Evolutionary conservation across 2,797 vertebrate species (phyloP), one percentile per base, ranked within the genome.

Genomic region (Linurgus olivaceus): DNA sequence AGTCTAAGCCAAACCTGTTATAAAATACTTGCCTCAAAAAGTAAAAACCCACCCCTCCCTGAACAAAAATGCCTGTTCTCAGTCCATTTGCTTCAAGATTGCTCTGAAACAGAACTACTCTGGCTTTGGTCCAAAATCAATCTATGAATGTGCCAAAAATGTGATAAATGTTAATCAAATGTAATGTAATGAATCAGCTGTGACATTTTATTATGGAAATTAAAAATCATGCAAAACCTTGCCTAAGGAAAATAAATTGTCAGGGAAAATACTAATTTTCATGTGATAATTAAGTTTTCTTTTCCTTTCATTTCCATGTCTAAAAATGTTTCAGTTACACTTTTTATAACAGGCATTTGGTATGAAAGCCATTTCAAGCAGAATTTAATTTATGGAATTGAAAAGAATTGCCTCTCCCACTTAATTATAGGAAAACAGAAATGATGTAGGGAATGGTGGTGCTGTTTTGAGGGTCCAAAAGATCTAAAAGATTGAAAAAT

Each of bases 191-290:
- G 98, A 98, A 98, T 98, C 97, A 97, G 96, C 97, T 97, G 97
- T 98, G 98, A 98, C 98, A 98, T 99, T 99, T 98, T 97, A 98
- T 97, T 98, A 98, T 97, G 98, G 98, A 98, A 98, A 98, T 98
- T 98, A 98, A 97, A 96, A 96, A 95, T 97, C 98, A 96, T 86
- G 97, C 96, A 97, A 96, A 98, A 96, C 72, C 97, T 94, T 83
- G 97, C 98, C 98, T 97, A 48, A 97, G 98, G 96, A 93, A 91
- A 94, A 91, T 59, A 96, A 95, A 95, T 89, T 94, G 96, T 96
- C 91, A 78, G 89, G 94, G 94, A 97, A 96, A 98, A 98, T 97
- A 98, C 97, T 98, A 98, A 98, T 98, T 98, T 98, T 97, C 88
- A 95, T 97, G 97, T 97, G 97, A 98, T 98, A 98, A 98, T 98